A percentile compares a stretch with the other conserved stretches of the same genome.
Conservation (phyloP, 2,888 invertebrate genomes). For the Athrips mouffetella region DNA sequence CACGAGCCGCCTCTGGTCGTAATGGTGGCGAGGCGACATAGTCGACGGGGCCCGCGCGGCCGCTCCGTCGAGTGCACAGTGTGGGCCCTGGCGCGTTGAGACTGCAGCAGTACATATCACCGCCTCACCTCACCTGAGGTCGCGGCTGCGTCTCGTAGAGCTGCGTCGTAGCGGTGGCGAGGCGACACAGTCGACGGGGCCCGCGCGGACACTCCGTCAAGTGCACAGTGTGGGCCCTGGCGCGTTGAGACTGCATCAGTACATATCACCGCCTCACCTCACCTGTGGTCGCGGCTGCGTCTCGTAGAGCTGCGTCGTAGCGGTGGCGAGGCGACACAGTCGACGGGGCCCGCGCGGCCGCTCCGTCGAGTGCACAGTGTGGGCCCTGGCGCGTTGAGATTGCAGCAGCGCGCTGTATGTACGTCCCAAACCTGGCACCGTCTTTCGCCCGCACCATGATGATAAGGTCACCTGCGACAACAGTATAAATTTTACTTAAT, state of each 20-base stretch:
- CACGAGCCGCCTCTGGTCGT: too few species aligned
- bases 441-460: conserved; percentile 58
- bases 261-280: conserved; percentile 63
- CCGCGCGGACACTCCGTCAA: not conserved
- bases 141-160: too few species aligned
- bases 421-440: conserved; percentile 34
- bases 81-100: conserved; percentile 39
- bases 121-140: too few species aligned
- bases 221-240: too few species aligned
- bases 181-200: too few species aligned
- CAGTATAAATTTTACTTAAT: too few species aligned
- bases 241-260: too few species aligned
- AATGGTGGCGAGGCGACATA: too few species aligned
- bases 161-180: too few species aligned
- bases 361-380: conserved; percentile 26
- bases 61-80: conserved; percentile 26
- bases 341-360: conserved; percentile 39
- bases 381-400: conserved; percentile 41
- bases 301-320: conserved; percentile 61
- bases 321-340: conserved; percentile 58
- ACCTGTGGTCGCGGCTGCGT: conserved; percentile 70
- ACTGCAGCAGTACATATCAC: conserved; percentile 52
- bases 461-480: conserved; percentile 56
- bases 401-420: conserved; percentile 52
- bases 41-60: too few species aligned